These are phyloP conservation scores for Malurus splendens DNA, from an alignment of 2,797 vertebrate species.

Conservation along the genomic window DNA sequence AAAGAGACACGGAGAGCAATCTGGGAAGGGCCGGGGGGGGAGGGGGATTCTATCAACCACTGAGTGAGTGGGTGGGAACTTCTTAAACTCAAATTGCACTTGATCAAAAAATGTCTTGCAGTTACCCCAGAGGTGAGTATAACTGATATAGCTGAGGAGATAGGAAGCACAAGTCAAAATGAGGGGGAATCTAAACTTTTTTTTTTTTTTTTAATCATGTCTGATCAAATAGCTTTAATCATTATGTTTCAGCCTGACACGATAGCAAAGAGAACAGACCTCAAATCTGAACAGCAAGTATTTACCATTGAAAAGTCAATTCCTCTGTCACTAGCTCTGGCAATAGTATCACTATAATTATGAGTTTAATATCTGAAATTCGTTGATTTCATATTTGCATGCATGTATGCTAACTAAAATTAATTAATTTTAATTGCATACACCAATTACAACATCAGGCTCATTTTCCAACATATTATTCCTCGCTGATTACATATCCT, in stretches of 20 bases:
- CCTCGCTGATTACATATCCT: conserved; percentile 72
- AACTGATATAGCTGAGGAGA: background rate
- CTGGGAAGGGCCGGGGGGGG: rapidly evolving
- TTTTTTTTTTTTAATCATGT: background rate
- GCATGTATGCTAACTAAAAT: conserved; percentile 73
- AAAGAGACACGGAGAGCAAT: background rate
- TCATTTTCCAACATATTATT: conserved; percentile 75
- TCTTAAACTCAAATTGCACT: background rate
- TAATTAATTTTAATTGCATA: conserved; percentile 79
- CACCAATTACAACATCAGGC: conserved; percentile 75
- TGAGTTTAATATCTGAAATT: conserved; percentile 72
- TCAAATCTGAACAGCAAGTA: background rate
- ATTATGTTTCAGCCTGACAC: background rate
- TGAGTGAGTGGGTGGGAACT: background rate
- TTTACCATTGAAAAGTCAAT: conserved; percentile 30
- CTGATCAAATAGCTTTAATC: background rate
- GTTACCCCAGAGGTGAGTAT: background rate
- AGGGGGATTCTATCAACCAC: background rate
- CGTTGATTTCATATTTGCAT: conserved; percentile 74
- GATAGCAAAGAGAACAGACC: background rate
- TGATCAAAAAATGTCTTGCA: background rate
- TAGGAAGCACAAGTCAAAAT: background rate
- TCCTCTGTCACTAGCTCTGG: conserved; percentile 35
- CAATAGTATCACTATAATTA: conserved; percentile 66
- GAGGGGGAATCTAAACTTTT: background rate